Evolutionary conservation across 2,888 invertebrate genomes (phyloP).

Genomic region (Microctonus aethiopoides): DNA sequence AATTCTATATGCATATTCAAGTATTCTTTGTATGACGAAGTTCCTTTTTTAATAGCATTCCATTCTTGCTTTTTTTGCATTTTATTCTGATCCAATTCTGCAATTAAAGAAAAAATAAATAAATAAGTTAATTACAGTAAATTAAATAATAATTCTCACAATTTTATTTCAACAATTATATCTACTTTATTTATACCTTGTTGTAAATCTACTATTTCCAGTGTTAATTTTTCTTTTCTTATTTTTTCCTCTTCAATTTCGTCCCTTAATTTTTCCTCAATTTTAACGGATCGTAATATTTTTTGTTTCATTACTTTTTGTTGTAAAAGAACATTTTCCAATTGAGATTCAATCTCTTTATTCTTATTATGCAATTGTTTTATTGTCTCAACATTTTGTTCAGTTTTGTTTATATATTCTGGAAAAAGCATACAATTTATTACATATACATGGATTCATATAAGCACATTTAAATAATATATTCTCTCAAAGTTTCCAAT

Average conservation of each 20-base stretch:
- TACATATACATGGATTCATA: too few relatives aligned
- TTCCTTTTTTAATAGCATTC: slow-evolving; percentile 54
- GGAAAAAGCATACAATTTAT: not conserved
- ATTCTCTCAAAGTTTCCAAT: too few relatives aligned
- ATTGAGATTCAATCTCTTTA: slow-evolving; percentile 37
- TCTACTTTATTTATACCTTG: slow-evolving; percentile 46
- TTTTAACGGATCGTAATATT: slow-evolving; percentile 40
- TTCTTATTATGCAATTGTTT: slow-evolving; percentile 33
- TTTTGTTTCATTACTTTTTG: slow-evolving; percentile 54
- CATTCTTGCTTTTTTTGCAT: slow-evolving; percentile 46
- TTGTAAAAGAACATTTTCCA: slow-evolving; percentile 43
- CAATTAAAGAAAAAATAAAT: not conserved
- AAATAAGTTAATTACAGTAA: too few relatives aligned
- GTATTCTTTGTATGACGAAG: slow-evolving; percentile 50
- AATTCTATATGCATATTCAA: slow-evolving; percentile 52
- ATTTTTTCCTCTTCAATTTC: slow-evolving; percentile 43
- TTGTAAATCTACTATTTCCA: slow-evolving; percentile 55
- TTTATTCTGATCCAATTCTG: slow-evolving; percentile 45
- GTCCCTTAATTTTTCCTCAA: slow-evolving; percentile 41
- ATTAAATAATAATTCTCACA: too few relatives aligned
- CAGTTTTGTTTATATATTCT: slow-evolving; percentile 42
- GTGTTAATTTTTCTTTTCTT: slow-evolving; percentile 44
- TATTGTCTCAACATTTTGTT: slow-evolving; percentile 28
- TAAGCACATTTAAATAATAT: too few relatives aligned
- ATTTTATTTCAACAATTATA: too few relatives aligned